phyloP scores from a whole-genome alignment of 2,888 invertebrate genomes.

The Epinotia ramella region DNA sequence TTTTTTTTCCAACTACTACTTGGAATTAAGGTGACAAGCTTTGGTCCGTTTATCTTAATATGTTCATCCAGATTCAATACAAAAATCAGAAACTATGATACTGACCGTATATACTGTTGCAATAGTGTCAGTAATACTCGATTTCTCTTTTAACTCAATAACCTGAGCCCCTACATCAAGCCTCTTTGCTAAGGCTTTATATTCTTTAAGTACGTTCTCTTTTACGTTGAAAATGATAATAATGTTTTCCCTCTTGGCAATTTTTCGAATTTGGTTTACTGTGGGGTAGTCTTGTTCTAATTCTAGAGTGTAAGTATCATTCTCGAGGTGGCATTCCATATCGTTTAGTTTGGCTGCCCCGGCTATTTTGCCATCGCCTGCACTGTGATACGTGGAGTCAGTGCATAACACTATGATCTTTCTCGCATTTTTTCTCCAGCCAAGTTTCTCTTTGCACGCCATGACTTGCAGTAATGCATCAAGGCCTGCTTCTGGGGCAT shows the following conservation, averaged over 20 bases:
- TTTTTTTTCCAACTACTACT: too few relatives aligned
- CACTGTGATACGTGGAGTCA: slow-evolving; percentile 90
- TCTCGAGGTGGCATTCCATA: slow-evolving; percentile 87
- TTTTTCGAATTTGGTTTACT: slow-evolving; percentile 87
- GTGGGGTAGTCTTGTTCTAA: slow-evolving; percentile 92
- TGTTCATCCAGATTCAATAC: background rate
- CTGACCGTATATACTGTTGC: slow-evolving; percentile 65
- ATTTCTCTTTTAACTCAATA: slow-evolving; percentile 27
- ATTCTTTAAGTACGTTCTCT: slow-evolving; percentile 42
- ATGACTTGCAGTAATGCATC: slow-evolving; percentile 93
- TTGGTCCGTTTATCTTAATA: too few relatives aligned
- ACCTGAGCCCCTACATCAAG: slow-evolving; percentile 59
- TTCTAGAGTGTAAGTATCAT: slow-evolving; percentile 83
- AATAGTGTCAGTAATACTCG: slow-evolving; percentile 53
- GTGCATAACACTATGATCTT: slow-evolving; percentile 92
- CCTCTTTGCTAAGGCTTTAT: slow-evolving; percentile 52
- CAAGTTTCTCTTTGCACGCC: slow-evolving; percentile 88
- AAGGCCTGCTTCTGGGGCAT: slow-evolving; percentile 92
- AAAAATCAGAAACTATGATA: slow-evolving; percentile 11
- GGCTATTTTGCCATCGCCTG: slow-evolving; percentile 91
- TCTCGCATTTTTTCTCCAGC: slow-evolving; percentile 91
- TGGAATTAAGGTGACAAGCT: too few relatives aligned
- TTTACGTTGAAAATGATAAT: slow-evolving; percentile 80
- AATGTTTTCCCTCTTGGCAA: slow-evolving; percentile 87
- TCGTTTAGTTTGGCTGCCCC: slow-evolving; percentile 90